These are phyloP conservation scores for Helarctos malayanus DNA, from an alignment of 2,797 vertebrate species.

Conservation along the genomic window DNA sequence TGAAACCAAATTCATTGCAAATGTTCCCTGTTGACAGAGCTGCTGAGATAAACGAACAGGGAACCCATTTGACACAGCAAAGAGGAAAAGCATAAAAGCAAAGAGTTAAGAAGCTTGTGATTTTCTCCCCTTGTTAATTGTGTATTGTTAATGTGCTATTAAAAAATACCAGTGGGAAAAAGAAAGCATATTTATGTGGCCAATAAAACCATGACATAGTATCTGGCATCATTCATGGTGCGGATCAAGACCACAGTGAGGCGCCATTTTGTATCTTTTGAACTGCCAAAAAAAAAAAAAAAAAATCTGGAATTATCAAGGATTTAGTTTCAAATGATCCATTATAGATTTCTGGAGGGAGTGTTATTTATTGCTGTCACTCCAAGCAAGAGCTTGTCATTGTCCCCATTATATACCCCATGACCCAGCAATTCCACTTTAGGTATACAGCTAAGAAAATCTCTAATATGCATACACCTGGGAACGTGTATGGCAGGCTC, in stretches of 20 bases:
- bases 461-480: too few species aligned
- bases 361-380: not conserved
- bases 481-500: too few species aligned
- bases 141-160: not conserved
- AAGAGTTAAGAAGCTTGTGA: not conserved
- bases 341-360: not conserved
- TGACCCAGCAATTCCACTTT: not conserved
- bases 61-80: not conserved
- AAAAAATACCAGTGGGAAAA: not conserved
- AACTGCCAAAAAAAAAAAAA: not conserved
- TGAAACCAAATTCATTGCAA: not conserved
- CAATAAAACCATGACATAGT: rapidly evolving
- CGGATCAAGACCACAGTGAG: not conserved
- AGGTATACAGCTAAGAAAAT: not conserved
- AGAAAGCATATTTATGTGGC: not conserved
- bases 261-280: not conserved
- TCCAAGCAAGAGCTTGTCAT: not conserved
- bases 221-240: not conserved
- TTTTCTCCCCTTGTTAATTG: not conserved
- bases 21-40: not conserved
- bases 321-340: not conserved
- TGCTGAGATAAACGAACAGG: not conserved
- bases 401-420: not conserved
- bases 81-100: not conserved
- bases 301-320: not conserved